phyloP scores from a whole-genome alignment of 2,113 vertebrate species.

The Menidia beryllina region DNA sequence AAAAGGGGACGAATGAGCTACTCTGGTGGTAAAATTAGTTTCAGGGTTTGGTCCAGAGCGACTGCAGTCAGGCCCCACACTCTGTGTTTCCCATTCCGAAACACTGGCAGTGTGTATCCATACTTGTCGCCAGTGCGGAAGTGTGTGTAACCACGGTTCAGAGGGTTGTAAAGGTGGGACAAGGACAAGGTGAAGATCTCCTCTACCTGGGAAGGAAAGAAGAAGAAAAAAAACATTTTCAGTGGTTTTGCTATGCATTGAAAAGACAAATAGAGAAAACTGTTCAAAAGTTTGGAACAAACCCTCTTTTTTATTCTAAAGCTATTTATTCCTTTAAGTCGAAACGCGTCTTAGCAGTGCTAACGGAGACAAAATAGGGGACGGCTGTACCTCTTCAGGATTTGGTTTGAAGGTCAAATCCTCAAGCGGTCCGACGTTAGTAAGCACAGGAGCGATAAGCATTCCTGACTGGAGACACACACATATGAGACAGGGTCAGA shows the following conservation, averaged over 20 bases:
- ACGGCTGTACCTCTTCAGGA: constrained; percentile 84
- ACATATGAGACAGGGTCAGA: not conserved
- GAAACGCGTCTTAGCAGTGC: not conserved
- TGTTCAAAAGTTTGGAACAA: not conserved
- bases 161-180: constrained; percentile 83
- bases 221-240: too few relatives aligned
- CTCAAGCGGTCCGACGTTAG: constrained; percentile 88
- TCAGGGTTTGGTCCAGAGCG: constrained; percentile 85
- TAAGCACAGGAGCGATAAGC: constrained; percentile 87
- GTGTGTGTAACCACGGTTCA: constrained; percentile 90
- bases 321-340: too few relatives aligned
- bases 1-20: not conserved
- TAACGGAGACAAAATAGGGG: not conserved
- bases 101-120: constrained; percentile 88
- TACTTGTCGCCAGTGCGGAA: constrained; percentile 84
- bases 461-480: constrained; percentile 79
- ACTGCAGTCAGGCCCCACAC: constrained; percentile 93
- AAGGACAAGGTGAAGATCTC: constrained; percentile 89
- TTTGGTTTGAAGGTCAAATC: constrained; percentile 85
- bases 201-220: constrained; percentile 83
- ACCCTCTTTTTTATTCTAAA: not conserved
- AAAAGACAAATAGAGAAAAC: not conserved
- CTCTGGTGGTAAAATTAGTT: constrained; percentile 72
- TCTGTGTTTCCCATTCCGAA: constrained; percentile 85
- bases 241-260: too few relatives aligned